Evolutionary conservation across 2,888 invertebrate species (phyloP).

Genomic region (Agrilus biguttatus): DNA sequence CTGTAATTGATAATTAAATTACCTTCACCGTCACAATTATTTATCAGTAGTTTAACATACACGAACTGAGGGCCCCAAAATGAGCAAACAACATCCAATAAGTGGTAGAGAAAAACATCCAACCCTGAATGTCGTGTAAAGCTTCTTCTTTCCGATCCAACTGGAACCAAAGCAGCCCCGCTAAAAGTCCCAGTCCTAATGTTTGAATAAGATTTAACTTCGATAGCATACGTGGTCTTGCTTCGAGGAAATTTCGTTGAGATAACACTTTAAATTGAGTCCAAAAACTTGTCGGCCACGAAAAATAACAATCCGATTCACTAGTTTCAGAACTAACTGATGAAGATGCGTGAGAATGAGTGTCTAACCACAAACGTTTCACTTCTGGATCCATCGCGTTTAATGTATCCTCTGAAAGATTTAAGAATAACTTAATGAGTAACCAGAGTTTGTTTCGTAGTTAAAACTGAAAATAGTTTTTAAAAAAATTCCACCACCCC

Average conservation of each 20-base stretch:
- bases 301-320: conserved; percentile 46
- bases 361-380: conserved; percentile 53
- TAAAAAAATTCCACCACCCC: no score
- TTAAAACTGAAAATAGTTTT: no score
- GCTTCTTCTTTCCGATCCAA: conserved; percentile 60
- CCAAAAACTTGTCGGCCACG: conserved; percentile 62
- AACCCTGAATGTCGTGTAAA: conserved; percentile 63
- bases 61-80: conserved; percentile 64
- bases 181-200: conserved; percentile 52
- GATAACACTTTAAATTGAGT: conserved; percentile 65
- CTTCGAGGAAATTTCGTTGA: conserved; percentile 61
- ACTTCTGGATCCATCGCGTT: conserved; percentile 42
- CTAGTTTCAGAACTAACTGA: conserved; percentile 45
- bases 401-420: conserved; percentile 31
- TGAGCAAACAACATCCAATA: conserved; percentile 73
- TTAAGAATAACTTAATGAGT: neutral
- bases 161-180: conserved; percentile 67
- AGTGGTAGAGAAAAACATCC: conserved; percentile 73
- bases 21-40: neutral
- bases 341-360: conserved; percentile 52
- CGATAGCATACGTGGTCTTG: conserved; percentile 59
- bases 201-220: conserved; percentile 67
- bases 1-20: conserved; percentile 30
- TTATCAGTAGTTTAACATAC: conserved; percentile 36
- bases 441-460: neutral